Conservation (phyloP, 1,140 invertebrate species). For the Chironomus striatipennis region DNA sequence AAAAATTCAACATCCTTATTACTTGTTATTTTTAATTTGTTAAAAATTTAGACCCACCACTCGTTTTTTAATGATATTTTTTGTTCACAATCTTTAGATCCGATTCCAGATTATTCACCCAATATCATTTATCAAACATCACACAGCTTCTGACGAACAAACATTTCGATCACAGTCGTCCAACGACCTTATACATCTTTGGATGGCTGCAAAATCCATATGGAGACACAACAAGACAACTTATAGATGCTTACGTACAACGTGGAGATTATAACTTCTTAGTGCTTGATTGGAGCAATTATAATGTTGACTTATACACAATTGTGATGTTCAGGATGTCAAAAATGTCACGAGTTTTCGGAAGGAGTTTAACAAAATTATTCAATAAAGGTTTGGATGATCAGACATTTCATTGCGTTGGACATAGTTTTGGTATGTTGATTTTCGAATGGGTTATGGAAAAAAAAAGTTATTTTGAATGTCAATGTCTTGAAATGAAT, state of each 20-base stretch:
- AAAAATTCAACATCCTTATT: too few relatives aligned
- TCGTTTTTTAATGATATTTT: too few relatives aligned
- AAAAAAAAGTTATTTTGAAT: too few relatives aligned
- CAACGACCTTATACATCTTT: background rate
- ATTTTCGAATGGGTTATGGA: too few relatives aligned
- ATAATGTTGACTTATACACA: background rate
- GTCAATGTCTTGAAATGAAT: too few relatives aligned
- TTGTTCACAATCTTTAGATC: too few relatives aligned
- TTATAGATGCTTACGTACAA: background rate
- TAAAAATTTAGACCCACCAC: too few relatives aligned
- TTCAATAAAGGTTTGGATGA: background rate
- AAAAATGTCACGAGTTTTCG: background rate
- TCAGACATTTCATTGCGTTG: background rate
- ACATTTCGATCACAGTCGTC: background rate
- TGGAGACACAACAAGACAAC: background rate
- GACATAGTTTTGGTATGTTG: background rate
- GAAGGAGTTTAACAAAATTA: background rate
- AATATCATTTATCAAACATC: background rate
- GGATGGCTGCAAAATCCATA: background rate
- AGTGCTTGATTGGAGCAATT: background rate
- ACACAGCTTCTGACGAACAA: background rate
- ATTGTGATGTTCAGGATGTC: background rate
- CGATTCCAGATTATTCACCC: background rate
- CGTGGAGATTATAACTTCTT: background rate
- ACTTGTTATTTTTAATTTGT: too few relatives aligned